Evolutionary conservation across 2,888 invertebrate species (phyloP), one percentile per base, ranked within the genome.

Genomic region (Aplocera efformata): DNA sequence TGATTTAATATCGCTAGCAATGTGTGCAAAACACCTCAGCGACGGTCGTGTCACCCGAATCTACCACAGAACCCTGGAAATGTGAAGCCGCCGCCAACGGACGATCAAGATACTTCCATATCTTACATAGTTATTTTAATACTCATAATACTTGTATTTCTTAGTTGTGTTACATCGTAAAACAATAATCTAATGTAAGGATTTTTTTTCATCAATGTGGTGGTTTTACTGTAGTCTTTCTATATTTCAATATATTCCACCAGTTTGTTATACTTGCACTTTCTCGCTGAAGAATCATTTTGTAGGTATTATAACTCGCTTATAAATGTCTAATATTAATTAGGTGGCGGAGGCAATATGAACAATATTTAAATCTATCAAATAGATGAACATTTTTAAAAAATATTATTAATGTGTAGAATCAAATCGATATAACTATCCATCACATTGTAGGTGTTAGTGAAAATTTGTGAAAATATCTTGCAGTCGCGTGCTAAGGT

Each of bases 11-110:
- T 79, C 75, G 73, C 80, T 81, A 84, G 83, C 84, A 82, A 84
- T 85, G 86, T 86, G 86, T 85, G 86, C 85, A 83, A 83, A 79
- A 70, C 67, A 73, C 73, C 78, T 72, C 69, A 56, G 53, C 67
- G 69, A 66, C 70, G 75, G 58, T 54, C 69, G 70, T 61, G 75
- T 79, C 79, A 82, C 85, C 83, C 85, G 84, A 85, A 83, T 80
- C 80, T 53, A 42, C 65, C 52, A 42, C 65, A 6, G 22, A 22
- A 6, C n/a, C 60, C 65, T 67, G 76, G 77, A 79, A 72, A 67
- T 63, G 59, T 44, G 58, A 37, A 43, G 53, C 13, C 59, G 60
- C 58, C 34, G 32, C 46, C 35, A 50, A 27, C 10, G 9, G 9
- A 10, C 36, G 29, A 51, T 30, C 39, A 39, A 37, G 7, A 28